These are phyloP conservation scores for Cosmopolites sordidus DNA, from an alignment of 2,888 invertebrate genomes.

Conservation along the genomic window DNA sequence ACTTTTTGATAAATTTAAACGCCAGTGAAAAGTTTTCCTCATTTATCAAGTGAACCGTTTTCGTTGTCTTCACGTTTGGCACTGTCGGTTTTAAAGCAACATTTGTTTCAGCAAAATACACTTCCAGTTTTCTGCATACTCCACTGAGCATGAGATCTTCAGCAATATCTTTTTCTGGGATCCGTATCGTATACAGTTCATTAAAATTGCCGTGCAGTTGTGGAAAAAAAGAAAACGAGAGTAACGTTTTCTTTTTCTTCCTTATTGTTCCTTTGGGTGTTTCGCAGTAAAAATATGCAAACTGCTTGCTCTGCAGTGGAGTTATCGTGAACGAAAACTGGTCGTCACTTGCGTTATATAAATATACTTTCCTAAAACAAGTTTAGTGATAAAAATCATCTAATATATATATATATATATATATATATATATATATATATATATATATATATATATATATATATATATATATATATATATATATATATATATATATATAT, in stretches of 20 bases:
- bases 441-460: too few relatives aligned
- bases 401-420: too few relatives aligned
- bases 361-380: conserved; percentile 54
- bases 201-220: conserved; percentile 61
- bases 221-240: conserved; percentile 63
- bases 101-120: conserved; percentile 57
- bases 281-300: conserved; percentile 55
- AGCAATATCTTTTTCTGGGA: conserved; percentile 53
- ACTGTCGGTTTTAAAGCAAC: conserved; percentile 59
- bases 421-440: too few relatives aligned
- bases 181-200: conserved; percentile 48
- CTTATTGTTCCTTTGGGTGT: conserved; percentile 56
- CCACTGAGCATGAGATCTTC: conserved; percentile 61
- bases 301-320: conserved; percentile 22
- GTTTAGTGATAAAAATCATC: too few relatives aligned
- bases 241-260: conserved; percentile 56
- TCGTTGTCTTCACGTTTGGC: conserved; percentile 53
- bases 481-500: too few relatives aligned
- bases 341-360: conserved; percentile 63
- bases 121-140: conserved; percentile 58
- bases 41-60: conserved; percentile 52
- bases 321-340: conserved; percentile 49
- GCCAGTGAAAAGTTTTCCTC: conserved; percentile 52
- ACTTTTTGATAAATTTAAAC: conserved; percentile 54
- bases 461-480: too few relatives aligned